phyloP scores from a whole-genome alignment of 2,113 vertebrate species.

The Callaeas wilsoni region DNA sequence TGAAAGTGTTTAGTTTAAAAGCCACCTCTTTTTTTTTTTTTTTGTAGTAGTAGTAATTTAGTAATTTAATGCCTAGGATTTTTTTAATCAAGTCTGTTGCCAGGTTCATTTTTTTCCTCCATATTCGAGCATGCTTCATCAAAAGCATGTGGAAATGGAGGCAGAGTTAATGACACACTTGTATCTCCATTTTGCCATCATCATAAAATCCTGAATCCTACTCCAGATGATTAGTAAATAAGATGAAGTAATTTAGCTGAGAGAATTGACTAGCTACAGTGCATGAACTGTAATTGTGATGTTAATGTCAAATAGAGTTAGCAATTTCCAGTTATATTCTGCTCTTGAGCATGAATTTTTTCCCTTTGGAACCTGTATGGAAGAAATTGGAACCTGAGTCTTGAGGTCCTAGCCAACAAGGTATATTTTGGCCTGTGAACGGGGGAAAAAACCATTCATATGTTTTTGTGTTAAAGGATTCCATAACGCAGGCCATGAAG shows the following conservation, averaged over 20 bases:
- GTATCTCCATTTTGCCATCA: constrained; percentile 36
- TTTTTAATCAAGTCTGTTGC: not conserved
- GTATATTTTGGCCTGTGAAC: not conserved
- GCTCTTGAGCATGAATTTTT: not conserved
- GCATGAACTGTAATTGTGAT: constrained; percentile 47
- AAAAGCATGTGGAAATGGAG: constrained; percentile 32
- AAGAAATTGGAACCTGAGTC: not conserved
- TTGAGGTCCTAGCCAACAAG: not conserved
- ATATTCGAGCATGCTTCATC: not conserved
- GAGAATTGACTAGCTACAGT: constrained; percentile 34
- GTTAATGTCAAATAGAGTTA: constrained; percentile 34
- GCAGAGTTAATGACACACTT: constrained; percentile 33
- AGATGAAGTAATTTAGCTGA: constrained; percentile 55
- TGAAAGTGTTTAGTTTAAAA: not conserved
- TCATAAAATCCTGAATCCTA: constrained; percentile 38
- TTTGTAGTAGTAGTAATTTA: not conserved
- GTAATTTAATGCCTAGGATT: not conserved
- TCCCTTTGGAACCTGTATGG: not conserved
- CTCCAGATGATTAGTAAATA: constrained; percentile 63
- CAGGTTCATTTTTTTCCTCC: not conserved
- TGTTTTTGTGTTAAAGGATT: not conserved
- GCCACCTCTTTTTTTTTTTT: not conserved
- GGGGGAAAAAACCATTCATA: not conserved
- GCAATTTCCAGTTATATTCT: not conserved
- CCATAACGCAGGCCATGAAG: not conserved